Percentiles rank a stretch among this genome's conserved stretches.
phyloP scores from a whole-genome alignment of 2,888 invertebrate genomes.

The Chrysotoxum bicinctum region DNA sequence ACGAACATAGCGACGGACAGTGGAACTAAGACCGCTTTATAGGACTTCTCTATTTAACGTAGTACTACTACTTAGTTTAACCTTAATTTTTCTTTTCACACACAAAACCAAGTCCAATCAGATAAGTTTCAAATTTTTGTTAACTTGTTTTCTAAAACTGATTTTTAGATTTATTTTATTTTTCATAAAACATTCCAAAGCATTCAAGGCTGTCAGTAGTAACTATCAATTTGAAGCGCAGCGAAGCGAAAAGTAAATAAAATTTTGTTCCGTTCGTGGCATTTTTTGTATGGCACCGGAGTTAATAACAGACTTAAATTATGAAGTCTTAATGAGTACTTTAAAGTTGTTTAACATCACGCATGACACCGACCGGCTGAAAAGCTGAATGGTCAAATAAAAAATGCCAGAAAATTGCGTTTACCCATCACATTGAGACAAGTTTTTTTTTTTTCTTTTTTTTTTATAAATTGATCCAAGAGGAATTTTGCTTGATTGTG shows the following conservation, averaged over 20 bases:
- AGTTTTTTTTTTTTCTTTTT: too few species aligned
- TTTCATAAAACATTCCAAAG: neutral
- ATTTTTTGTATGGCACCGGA: neutral
- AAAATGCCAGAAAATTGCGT: neutral
- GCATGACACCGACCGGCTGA: neutral
- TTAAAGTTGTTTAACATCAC: neutral
- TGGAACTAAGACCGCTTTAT: too few species aligned
- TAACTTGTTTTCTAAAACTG: neutral
- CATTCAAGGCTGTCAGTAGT: slow-evolving; percentile 1
- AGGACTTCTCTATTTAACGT: too few species aligned
- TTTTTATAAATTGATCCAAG: neutral
- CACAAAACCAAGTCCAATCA: too few species aligned
- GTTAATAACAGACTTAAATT: neutral
- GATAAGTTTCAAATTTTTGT: neutral
- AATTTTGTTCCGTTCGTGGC: slow-evolving; percentile 20
- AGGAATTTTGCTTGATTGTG: neutral
- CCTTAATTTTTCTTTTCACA: too few species aligned
- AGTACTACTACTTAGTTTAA: too few species aligned
- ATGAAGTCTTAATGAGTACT: slow-evolving; percentile 3
- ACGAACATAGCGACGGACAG: too few species aligned
- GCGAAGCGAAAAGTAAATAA: slow-evolving; percentile 14
- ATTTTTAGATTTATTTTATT: neutral
- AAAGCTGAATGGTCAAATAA: neutral
- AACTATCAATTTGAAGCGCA: slow-evolving; percentile 11
- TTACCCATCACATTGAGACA: neutral